Base-by-base conservation (phyloP, 2,113 vertebrate species). In the Plectropomus leopardus region DNA sequence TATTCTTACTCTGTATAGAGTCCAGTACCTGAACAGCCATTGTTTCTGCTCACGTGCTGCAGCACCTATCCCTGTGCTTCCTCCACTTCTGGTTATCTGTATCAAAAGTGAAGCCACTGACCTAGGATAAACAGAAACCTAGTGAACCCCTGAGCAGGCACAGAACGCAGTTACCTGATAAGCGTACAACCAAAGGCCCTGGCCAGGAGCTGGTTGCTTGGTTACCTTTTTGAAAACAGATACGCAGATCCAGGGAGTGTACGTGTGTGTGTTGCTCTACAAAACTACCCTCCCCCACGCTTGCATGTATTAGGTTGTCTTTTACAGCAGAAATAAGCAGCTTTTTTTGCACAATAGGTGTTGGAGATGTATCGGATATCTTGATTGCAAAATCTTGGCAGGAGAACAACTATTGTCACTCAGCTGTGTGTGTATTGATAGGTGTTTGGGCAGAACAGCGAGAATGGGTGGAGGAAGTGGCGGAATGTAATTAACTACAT, bases 181-280 rank as follows among this genome's bases (percentile, higher is more conserved):
- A 93, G 86, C 73, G 68, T 69, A 26, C 70, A 71, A 86, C 66
- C 80, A 74, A 75, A 86, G 80, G 85, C 84, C 81, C 28, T 71
- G 78, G 54, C 84, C 54, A 86, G 78, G 81, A 80, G 68, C 87
- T 60, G 58, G 94, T 95, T 95, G 94, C 94, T 89, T 93, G 84
- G 95, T 92, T 92, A 95, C 94, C 85, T 85, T 83, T 60, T 90
- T 88, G 84, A 91, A 93, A 92, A 92, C 88, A 90, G 77, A 88
- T 67, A 78, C 50, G 11, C 67, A 72, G 50, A 75, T 82, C 51
- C 69, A 54, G 85, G 61, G 85, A 63, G 72, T 64, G 34, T 42
- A 44, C 58, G 45, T 50, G 51, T 30, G 57, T 19, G 54, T 24
- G 45, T 66, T 86, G 70, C 6, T 85, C 16, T 44, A 26, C 45